Conservation (phyloP, 2,113 vertebrate genomes). For the Podiceps cristatus region DNA sequence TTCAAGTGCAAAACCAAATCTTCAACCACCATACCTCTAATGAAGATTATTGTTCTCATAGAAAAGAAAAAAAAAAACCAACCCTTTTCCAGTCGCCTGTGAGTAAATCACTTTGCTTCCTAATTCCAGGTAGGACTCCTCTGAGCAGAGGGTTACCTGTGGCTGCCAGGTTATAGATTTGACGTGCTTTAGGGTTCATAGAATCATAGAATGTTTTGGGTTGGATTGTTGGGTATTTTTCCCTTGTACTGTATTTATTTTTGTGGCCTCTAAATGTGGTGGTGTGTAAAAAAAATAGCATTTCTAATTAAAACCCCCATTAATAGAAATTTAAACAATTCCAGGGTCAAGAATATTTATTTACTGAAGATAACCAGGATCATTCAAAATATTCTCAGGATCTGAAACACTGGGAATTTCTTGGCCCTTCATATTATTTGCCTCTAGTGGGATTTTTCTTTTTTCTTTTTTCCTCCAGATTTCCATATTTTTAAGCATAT, state of each 20-base stretch:
- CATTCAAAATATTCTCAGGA: neutral
- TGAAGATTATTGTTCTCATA: neutral
- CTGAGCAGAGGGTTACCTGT: neutral
- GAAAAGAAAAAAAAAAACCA: neutral
- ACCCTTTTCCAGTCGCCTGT: neutral
- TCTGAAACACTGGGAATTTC: neutral
- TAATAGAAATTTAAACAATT: neutral
- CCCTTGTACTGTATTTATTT: neutral
- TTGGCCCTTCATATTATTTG: neutral
- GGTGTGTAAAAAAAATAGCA: neutral
- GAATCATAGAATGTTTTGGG: too few relatives aligned
- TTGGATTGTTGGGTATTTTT: neutral
- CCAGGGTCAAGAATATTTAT: neutral
- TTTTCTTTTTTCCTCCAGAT: neutral
- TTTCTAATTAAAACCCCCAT: neutral
- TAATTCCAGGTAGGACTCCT: neutral
- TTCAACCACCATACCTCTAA: neutral
- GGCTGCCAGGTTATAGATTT: neutral
- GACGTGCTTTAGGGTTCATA: neutral
- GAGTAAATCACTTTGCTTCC: neutral
- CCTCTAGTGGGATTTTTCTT: neutral
- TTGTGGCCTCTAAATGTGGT: neutral
- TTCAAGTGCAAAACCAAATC: neutral
- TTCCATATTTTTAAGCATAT: neutral
- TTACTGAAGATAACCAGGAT: neutral